Conservation (phyloP, 2,797 vertebrate species). For the Lindbergichthys nudifrons region DNA sequence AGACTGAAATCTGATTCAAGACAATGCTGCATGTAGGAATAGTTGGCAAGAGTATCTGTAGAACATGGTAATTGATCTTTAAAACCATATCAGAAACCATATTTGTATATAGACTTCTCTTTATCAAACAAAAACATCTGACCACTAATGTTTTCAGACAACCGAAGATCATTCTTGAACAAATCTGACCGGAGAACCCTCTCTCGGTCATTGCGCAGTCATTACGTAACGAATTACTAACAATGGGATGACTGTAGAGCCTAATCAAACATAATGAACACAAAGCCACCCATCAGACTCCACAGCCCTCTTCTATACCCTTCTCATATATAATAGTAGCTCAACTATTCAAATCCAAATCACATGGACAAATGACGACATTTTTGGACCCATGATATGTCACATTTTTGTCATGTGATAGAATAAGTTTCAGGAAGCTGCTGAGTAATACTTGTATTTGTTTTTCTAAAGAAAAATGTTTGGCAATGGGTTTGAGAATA, state of each 20-base stretch:
- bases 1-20: background rate
- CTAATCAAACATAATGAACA: slow-evolving; percentile 34
- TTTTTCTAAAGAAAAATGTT: slow-evolving; percentile 13
- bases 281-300: background rate
- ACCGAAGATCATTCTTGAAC: background rate
- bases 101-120: background rate
- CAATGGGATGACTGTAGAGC: slow-evolving; percentile 15
- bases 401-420: slow-evolving; percentile 7
- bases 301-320: background rate
- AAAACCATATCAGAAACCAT: background rate
- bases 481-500: background rate
- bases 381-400: slow-evolving; percentile 25
- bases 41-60: background rate
- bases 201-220: slow-evolving; percentile 1
- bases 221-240: slow-evolving; percentile 23
- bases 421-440: slow-evolving; percentile 11
- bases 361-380: slow-evolving; percentile 24
- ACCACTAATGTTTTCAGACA: slow-evolving; percentile 1
- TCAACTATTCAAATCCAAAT: slow-evolving; percentile 11
- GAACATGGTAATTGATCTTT: background rate
- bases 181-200: background rate
- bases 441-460: background rate
- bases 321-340: slow-evolving; percentile 27
- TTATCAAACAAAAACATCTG: background rate
- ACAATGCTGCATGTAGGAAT: background rate